These are phyloP conservation scores for Eueides isabella DNA, from an alignment of 1,140 invertebrate genomes.

Conservation along the genomic window DNA sequence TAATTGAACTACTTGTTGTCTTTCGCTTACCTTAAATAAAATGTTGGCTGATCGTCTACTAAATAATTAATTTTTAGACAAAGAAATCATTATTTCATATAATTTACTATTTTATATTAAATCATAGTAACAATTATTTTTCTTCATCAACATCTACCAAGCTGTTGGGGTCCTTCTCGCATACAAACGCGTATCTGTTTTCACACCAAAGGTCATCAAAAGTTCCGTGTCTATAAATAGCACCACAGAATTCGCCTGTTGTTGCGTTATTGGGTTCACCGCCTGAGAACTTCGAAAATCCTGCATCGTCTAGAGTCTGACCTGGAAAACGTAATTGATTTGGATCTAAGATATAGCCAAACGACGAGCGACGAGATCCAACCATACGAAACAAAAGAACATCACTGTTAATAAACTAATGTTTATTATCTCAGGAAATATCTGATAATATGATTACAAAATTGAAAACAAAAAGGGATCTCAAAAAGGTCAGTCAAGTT, in stretches of 20 bases:
- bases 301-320: slow-evolving; percentile 51
- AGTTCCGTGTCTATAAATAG: slow-evolving; percentile 46
- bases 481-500: not conserved
- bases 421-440: too few species aligned
- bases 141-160: slow-evolving; percentile 28
- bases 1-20: too few species aligned
- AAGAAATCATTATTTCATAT: not conserved
- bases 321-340: slow-evolving; percentile 46
- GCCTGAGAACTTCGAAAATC: slow-evolving; percentile 49
- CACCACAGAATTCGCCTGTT: slow-evolving; percentile 51
- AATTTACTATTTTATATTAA: too few species aligned
- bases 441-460: too few species aligned
- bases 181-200: slow-evolving; percentile 51
- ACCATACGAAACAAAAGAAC: too few species aligned
- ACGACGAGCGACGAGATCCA: too few species aligned
- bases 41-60: too few species aligned
- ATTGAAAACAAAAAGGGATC: too few species aligned
- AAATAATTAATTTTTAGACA: too few species aligned
- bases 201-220: slow-evolving; percentile 58
- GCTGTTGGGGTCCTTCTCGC: slow-evolving; percentile 54
- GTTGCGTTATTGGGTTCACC: slow-evolving; percentile 54
- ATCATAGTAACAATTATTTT: not conserved
- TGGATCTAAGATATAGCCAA: not conserved
- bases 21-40: too few species aligned
- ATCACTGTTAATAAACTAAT: not conserved